Evolutionary conservation across 1,140 invertebrate species (phyloP), one percentile per base, ranked within the genome.

Genomic region (Prorops nasuta): DNA sequence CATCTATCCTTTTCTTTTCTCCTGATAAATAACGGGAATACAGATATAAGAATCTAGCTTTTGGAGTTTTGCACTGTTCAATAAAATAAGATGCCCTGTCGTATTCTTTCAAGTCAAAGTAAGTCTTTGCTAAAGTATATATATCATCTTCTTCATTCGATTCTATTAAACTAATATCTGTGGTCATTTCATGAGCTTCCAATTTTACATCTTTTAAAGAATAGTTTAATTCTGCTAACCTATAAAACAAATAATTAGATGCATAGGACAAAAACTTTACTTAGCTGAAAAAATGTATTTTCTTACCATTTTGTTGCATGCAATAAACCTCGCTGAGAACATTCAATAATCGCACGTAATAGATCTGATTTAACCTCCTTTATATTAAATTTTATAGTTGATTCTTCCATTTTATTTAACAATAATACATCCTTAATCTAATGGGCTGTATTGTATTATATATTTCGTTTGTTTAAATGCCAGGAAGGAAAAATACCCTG

Each of bases 101-200:
- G 74, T 94, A 98, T 74, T 98, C 94, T 63, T 92, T 89, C 12
- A 90, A 78, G 77, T 97, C 92, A 72, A 96, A 97, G 67, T 94
- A 95, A 59, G 86, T 88, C 73, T 92, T 94, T 0, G 92, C 90
- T 46, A 96, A 67, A 19, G 83, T 80, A 66, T 92, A 96, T 7
- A 80, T 76, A 63, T 91, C 87, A 41, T 84, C 83, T 65, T 91
- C 84, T 10, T 79, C 72, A 32, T 61, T 61, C 36, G 74, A 71
- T 51, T 76, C 68, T 1, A 47, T 51, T 44, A 60, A 40, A 53
- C 48, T 73, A 32, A 63, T 62, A 50, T 82, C 73, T 3, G 72
- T 63, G 15, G 69, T 60, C 20, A 66, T 44, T 35, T 71, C 71
- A 31, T 69, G 65, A 3, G 62, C 19, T 36, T 83, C 72, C 42